Percentiles rank a stretch among this genome's conserved stretches.
Conservation (phyloP, 2,797 vertebrate species). For the Holocentrus rufus region DNA sequence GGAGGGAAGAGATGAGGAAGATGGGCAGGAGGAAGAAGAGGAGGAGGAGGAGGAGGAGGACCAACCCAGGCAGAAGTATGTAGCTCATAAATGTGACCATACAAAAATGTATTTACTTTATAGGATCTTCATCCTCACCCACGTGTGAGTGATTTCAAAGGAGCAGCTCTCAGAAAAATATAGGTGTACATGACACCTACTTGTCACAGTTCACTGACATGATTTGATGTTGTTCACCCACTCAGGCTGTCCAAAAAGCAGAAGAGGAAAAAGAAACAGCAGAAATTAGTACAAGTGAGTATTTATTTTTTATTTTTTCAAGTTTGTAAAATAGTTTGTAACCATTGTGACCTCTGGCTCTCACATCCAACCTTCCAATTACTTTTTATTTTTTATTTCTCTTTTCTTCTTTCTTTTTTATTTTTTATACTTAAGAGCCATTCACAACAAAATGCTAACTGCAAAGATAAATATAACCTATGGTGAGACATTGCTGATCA, state of each 20-base stretch:
- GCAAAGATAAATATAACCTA: too few relatives aligned
- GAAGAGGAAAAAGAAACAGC: constrained; percentile 89
- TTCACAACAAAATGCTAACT: too few relatives aligned
- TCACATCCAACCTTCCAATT: too few relatives aligned
- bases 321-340: background rate
- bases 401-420: too few relatives aligned
- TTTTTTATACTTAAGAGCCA: too few relatives aligned
- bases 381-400: too few relatives aligned
- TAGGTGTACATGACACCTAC: background rate
- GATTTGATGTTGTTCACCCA: background rate
- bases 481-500: too few relatives aligned
- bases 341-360: too few relatives aligned
- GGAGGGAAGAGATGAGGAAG: constrained; percentile 61
- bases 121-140: background rate
- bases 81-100: background rate
- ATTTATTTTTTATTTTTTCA: background rate
- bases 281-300: constrained; percentile 84
- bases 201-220: background rate
- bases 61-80: constrained; percentile 86
- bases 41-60: constrained; percentile 74
- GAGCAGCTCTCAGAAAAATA: background rate
- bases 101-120: too few relatives aligned
- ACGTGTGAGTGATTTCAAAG: background rate
- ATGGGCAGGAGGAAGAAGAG: constrained; percentile 80
- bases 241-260: constrained; percentile 93